Evolutionary conservation across 1,140 invertebrate species (phyloP), one percentile per base, ranked within the genome.

Genomic region (Ptiloglossa arizonensis): DNA sequence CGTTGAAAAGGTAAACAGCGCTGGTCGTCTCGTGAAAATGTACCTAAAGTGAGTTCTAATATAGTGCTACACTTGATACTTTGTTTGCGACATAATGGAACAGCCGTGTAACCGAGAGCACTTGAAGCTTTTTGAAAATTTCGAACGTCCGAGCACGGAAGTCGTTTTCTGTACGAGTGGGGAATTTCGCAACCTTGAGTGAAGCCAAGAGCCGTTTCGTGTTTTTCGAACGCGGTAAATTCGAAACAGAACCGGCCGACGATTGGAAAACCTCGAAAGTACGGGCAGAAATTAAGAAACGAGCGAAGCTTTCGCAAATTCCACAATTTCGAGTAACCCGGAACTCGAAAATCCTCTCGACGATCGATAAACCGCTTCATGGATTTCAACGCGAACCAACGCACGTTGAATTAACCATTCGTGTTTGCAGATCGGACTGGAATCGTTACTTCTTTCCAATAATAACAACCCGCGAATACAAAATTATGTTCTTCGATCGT

Each of bases 41-140:
- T 74, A 57, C 8, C 50, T 22, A 68, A 68, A 75, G 72, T 13
- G 64, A 68, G 63, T 68, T 57, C 72, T 75, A 75, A 75, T 75
- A 75, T 57, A 75, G 50, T 44, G 52, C 56, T 35, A 46, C 50
- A 41, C 52, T 75, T 68, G 72, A 75, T 75, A 68, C 72, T 68
- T 57, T 75, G 63, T 57, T 68, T 48, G 52, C 63, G 11, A 75
- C 41, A 57, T 68, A 68, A 75, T 48, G 72, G 72, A 68, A 57
- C 72, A n/a, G 41, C 72, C 41, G 52, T 75, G 64, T 75, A 73
- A 57, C 52, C 48, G n/a, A 41, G 62, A 24, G 27, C 44, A 24
- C 62, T 57, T 6, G 63, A 59, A 75, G n/a, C 63, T 46, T 56
- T 75, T 68, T 67, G 52, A 22, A 57, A 68, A 68, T 75, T 75